Conservation (phyloP, 2,888 invertebrate genomes). For the Stegophylla sp. region DNA sequence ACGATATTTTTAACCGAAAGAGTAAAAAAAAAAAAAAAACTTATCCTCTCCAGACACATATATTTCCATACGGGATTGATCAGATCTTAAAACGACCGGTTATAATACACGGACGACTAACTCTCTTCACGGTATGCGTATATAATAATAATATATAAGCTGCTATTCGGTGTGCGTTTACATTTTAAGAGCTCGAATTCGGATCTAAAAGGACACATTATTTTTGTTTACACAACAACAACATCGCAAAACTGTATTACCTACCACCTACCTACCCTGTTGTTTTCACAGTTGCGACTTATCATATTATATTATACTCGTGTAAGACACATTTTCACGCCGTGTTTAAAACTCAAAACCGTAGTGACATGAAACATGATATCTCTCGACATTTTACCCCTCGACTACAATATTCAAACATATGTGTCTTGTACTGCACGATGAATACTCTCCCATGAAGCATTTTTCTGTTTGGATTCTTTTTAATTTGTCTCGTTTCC, state of each 20-base stretch:
- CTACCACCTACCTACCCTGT: conserved; percentile 12
- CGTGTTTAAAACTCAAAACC: conserved; percentile 40
- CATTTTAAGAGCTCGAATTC: neutral
- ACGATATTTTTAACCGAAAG: conserved; percentile 41
- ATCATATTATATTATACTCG: conserved; percentile 29
- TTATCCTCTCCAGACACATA: neutral
- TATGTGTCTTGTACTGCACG: conserved; percentile 30
- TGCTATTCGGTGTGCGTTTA: neutral
- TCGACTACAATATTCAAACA: conserved; percentile 17
- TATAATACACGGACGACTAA: neutral
- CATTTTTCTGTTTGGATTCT: conserved; percentile 29
- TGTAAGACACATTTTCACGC: conserved; percentile 49
- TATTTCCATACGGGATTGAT: neutral
- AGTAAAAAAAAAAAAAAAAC: neutral
- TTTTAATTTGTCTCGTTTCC: conserved; percentile 52
- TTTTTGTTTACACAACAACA: conserved; percentile 36
- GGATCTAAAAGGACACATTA: conserved; percentile 21
- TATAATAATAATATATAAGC: neutral
- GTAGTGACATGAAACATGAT: conserved; percentile 44
- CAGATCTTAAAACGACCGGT: conserved; percentile 45
- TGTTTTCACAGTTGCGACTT: conserved; percentile 52
- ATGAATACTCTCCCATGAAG: conserved; percentile 55
- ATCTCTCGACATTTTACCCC: conserved; percentile 24
- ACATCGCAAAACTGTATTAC: conserved; percentile 33
- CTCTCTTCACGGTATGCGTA: neutral